Evolutionary conservation across 2,113 vertebrate genomes (phyloP).

Genomic region (Alaudala cheleensis): DNA sequence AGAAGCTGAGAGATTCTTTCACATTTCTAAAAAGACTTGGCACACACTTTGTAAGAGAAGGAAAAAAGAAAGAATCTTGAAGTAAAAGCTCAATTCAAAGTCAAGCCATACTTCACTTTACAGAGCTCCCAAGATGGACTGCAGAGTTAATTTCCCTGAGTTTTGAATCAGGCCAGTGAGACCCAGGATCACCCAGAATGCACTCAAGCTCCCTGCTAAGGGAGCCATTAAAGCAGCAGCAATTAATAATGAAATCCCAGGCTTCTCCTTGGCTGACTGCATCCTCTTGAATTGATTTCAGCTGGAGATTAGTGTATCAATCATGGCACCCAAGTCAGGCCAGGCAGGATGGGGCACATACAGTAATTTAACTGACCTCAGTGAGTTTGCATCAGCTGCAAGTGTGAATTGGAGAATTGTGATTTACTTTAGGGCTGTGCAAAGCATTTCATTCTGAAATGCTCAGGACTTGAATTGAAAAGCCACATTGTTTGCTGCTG

Average conservation of each 20-base stretch:
- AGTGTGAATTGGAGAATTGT: neutral
- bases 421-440: slow-evolving; percentile 24
- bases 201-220: neutral
- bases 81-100: neutral
- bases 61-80: neutral
- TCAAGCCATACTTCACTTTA: neutral
- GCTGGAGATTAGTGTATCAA: neutral
- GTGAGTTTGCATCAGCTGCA: neutral
- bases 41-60: neutral
- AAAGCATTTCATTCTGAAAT: slow-evolving; percentile 36
- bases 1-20: neutral
- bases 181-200: neutral
- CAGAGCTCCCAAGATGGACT: neutral
- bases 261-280: neutral
- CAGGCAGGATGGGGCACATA: neutral
- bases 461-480: slow-evolving; percentile 36
- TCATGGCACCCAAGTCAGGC: neutral
- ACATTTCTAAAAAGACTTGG: neutral
- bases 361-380: neutral
- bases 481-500: slow-evolving; percentile 50
- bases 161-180: neutral
- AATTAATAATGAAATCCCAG: neutral
- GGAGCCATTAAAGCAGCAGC: neutral
- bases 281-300: neutral
- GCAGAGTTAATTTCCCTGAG: neutral